These are phyloP conservation scores for Microtus ochrogaster DNA, from an alignment of 2,113 vertebrate species.

Conservation along the genomic window DNA sequence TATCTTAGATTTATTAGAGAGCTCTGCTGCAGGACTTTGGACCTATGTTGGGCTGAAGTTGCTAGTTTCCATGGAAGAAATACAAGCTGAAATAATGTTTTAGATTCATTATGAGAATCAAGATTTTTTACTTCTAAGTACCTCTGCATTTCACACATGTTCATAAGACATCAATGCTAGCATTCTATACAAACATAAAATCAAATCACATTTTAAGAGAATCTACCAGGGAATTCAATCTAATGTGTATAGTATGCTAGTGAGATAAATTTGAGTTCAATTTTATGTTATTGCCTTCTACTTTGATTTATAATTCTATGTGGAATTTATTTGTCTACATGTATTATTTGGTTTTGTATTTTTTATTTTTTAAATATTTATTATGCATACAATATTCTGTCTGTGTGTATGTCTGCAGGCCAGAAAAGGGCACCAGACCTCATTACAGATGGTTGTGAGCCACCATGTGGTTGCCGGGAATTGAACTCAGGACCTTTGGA, in stretches of 20 bases:
- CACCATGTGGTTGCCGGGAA: too few species aligned
- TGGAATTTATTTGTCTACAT: neutral
- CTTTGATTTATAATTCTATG: neutral
- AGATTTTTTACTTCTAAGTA: slow-evolving; percentile 31
- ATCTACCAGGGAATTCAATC: neutral
- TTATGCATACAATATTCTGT: too few species aligned
- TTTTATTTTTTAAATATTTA: too few species aligned
- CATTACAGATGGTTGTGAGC: too few species aligned
- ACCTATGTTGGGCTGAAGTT: neutral
- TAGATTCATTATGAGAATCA: neutral
- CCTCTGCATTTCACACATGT: neutral
- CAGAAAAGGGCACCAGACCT: too few species aligned
- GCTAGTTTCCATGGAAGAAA: neutral
- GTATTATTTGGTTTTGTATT: neutral
- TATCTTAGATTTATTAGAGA: neutral
- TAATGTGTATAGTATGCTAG: neutral
- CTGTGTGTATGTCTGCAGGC: too few species aligned
- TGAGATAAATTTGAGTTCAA: neutral
- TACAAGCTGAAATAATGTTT: neutral
- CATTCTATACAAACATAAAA: slow-evolving; percentile 5
- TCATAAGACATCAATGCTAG: slow-evolving; percentile 5
- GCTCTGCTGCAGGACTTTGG: neutral
- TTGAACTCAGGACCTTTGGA: too few species aligned
- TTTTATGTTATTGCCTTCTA: neutral
- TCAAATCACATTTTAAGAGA: neutral